phyloP scores from a whole-genome alignment of 2,888 invertebrate species.

The Griposia aprilina region DNA sequence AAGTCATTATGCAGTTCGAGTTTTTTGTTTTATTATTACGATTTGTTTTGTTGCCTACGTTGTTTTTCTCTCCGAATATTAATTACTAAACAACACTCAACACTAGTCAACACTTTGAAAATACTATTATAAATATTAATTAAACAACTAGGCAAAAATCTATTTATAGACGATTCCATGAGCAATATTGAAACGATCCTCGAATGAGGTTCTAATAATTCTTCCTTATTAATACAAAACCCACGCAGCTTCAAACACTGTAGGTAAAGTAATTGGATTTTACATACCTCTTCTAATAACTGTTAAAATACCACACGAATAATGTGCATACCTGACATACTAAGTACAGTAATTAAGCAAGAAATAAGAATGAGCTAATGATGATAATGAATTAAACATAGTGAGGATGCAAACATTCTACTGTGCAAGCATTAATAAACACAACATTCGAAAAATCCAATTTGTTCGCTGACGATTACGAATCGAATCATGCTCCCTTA shows the following conservation, averaged over 20 bases:
- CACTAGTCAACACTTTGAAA: neutral
- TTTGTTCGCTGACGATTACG: constrained; percentile 13
- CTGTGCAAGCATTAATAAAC: constrained; percentile 19
- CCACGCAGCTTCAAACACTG: constrained; percentile 17
- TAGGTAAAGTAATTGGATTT: constrained; percentile 55
- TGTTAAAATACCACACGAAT: constrained; percentile 49
- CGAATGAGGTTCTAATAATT: constrained; percentile 28
- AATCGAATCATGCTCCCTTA: constrained; percentile 23
- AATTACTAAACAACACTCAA: neutral
- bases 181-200: constrained; percentile 15
- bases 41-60: constrained; percentile 19
- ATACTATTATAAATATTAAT: neutral
- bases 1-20: constrained; percentile 54
- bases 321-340: constrained; percentile 41
- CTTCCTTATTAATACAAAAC: constrained; percentile 31
- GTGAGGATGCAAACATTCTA: constrained; percentile 36
- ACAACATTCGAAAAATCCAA: constrained; percentile 29
- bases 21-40: constrained; percentile 32
- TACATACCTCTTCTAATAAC: constrained; percentile 43
- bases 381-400: constrained; percentile 58
- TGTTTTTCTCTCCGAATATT: neutral
- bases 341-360: constrained; percentile 45
- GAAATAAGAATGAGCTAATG: constrained; percentile 42
- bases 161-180: constrained; percentile 21
- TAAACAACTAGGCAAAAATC: neutral